Evolutionary conservation across 2,113 vertebrate genomes (phyloP).

Genomic region (Takifugu flavidus): DNA sequence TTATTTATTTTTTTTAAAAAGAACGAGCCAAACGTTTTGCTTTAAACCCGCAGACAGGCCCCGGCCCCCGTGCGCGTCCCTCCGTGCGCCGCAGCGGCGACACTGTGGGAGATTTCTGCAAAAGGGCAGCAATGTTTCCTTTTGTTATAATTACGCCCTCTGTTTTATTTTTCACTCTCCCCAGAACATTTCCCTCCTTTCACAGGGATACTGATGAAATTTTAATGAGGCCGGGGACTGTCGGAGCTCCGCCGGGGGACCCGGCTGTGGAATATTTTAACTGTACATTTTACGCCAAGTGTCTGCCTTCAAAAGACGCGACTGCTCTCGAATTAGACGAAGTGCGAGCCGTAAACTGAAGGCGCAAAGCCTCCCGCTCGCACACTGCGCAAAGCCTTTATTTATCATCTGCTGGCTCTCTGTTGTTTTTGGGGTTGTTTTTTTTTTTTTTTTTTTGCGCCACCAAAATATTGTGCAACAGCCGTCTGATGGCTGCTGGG

Average conservation of each 20-base stretch:
- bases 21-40: conserved; percentile 33
- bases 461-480: conserved; percentile 60
- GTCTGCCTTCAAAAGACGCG: conserved; percentile 95
- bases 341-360: conserved; percentile 84
- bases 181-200: conserved; percentile 77
- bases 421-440: background rate
- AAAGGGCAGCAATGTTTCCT: conserved; percentile 70
- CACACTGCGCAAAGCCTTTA: conserved; percentile 47
- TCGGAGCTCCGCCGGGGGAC: conserved; percentile 93
- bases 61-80: conserved; percentile 5
- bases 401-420: conserved; percentile 48
- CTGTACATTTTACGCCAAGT: conserved; percentile 97
- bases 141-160: conserved; percentile 79
- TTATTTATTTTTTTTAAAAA: conserved; percentile 11
- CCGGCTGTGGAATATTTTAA: conserved; percentile 95
- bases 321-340: conserved; percentile 90
- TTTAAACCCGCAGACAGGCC: conserved; percentile 31
- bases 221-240: conserved; percentile 98
- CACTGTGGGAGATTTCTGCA: conserved; percentile 50
- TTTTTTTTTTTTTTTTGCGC: conserved; percentile 28
- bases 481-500: conserved; percentile 45
- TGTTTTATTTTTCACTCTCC: conserved; percentile 80
- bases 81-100: conserved; percentile 25
- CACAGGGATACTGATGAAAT: conserved; percentile 97
- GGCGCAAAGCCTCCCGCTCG: conserved; percentile 51